These are phyloP conservation scores for Trogon surrucura DNA, from an alignment of 2,113 vertebrate species.

Conservation along the genomic window DNA sequence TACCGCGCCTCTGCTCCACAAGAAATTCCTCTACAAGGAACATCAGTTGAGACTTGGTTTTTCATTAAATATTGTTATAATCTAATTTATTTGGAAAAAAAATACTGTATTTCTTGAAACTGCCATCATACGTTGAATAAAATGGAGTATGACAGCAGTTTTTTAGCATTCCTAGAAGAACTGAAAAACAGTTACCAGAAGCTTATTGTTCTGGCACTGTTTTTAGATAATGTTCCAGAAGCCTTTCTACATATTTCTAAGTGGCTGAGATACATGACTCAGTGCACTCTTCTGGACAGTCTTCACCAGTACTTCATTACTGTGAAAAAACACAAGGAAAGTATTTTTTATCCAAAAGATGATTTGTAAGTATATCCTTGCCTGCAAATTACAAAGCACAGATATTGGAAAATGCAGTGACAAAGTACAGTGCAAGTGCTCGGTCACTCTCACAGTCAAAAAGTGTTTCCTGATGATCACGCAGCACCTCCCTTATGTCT, in stretches of 20 bases:
- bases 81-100: constrained; percentile 61
- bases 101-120: constrained; percentile 41
- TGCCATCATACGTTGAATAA: constrained; percentile 4
- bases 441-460: not conserved
- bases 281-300: not conserved
- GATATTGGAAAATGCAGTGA: not conserved
- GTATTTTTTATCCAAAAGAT: not conserved
- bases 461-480: not conserved
- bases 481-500: not conserved
- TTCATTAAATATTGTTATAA: constrained; percentile 58
- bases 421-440: not conserved
- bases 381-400: not conserved
- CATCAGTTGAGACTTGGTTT: constrained; percentile 16
- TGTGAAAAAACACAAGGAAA: not conserved
- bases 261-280: not conserved
- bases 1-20: no score
- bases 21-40: no score
- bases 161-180: not conserved
- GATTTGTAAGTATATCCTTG: not conserved
- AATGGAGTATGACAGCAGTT: constrained; percentile 12
- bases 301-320: not conserved
- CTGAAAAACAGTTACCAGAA: not conserved
- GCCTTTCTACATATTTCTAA: constrained; percentile 16
- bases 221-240: not conserved
- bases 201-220: not conserved